Evolutionary conservation across 2,113 vertebrate genomes (phyloP).

Genomic region (Otis tarda): DNA sequence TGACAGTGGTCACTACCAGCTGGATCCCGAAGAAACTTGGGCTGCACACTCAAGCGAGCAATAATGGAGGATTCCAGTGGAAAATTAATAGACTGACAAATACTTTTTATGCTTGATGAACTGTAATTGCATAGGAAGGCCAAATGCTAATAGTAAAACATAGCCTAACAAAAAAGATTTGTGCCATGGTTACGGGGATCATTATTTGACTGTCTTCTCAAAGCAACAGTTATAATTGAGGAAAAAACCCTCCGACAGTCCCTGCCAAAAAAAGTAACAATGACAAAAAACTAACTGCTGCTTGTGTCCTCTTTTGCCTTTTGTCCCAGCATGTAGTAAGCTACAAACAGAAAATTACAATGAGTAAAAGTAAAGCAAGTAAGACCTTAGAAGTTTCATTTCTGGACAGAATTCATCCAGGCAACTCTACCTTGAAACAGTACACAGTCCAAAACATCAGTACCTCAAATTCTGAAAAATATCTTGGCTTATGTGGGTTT

Average conservation of each 20-base stretch:
- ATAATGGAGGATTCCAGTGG: conserved; percentile 48
- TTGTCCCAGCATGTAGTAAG: neutral
- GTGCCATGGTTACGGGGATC: neutral
- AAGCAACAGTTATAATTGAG: neutral
- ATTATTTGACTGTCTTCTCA: conserved; percentile 42
- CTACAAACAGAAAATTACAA: neutral
- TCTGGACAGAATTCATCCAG: neutral
- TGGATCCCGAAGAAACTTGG: conserved; percentile 30
- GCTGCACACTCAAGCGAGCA: conserved; percentile 30
- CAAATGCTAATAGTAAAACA: conserved; percentile 35
- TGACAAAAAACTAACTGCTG: neutral
- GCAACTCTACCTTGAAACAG: neutral
- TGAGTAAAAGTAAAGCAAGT: neutral
- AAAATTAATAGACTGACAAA: conserved; percentile 64
- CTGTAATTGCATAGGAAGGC: conserved; percentile 60
- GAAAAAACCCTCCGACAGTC: neutral
- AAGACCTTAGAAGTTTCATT: neutral
- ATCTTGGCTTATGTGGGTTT: neutral
- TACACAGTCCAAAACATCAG: neutral
- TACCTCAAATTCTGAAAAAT: neutral
- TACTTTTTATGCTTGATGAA: conserved; percentile 52
- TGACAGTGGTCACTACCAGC: neutral
- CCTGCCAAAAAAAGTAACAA: neutral
- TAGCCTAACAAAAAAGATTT: conserved; percentile 33
- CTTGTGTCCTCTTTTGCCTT: neutral